Base-by-base conservation (phyloP, 2,888 invertebrate genomes). In the Lumbricus terrestris region DNA sequence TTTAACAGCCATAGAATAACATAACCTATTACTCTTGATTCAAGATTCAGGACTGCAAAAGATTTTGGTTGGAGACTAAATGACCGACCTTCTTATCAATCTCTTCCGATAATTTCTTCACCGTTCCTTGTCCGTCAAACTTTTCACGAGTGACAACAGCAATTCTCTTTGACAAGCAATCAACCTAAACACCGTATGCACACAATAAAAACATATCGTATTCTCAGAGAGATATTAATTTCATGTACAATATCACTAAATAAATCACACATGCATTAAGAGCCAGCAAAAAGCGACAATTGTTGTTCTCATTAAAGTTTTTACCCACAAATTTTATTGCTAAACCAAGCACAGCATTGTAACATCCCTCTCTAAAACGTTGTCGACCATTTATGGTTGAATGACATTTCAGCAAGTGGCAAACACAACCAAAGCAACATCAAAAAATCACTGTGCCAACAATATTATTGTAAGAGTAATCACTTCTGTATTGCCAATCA, bases 121-220 rank as follows among this genome's bases (percentile, higher is more conserved):
- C 93, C 88, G 93, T 93, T 42, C 93, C 93, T 54, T 94, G 94
- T 91, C 92, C 93, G n/a, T 94, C 94, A 89, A 93, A 91, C 91
- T 93, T 94, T 90, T 94, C 93, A 89, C 93, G 92, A 8, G 93
- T 93, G 0, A 94, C 92, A 37, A 93, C 93, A 15, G 92, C 92
- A 35, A 94, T 91, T 13, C 93, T 90, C 69, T 93, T 93, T 92
- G 93, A 93, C 88, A 93, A 92, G 0, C 94, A 94, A 83, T 94
- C 94, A 92, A 88, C 91, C 83, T 83, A 35, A 35, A 20, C 23
- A 83, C 20, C 34, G 6, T 13, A 16, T 16, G 11, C 42, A 42
- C 42, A 42, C 42, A 42, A 13, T 6, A 42, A 16, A 42, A 42
- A 42, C 42, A 42, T 42, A 54, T 54, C 23, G 29, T 29, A 29